Evolutionary conservation across 1,140 invertebrate species (phyloP).

Genomic region (Whitmania pigra): DNA sequence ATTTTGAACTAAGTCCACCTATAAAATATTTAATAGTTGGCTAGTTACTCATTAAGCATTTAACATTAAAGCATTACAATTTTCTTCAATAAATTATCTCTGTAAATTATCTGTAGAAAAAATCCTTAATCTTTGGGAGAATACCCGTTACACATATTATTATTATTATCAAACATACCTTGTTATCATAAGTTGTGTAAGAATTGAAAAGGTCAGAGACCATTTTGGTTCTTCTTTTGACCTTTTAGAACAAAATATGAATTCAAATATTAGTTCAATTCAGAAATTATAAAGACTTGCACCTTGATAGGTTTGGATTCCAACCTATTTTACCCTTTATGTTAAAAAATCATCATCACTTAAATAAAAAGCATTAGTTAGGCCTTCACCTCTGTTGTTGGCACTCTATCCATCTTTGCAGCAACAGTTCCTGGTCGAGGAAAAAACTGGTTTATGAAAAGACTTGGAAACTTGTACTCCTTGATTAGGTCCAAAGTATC

Average conservation of each 20-base stretch:
- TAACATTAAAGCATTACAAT: background rate
- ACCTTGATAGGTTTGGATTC: no score
- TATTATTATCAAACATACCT: slow-evolving; percentile 31
- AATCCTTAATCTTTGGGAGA: background rate
- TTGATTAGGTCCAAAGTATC: slow-evolving; percentile 70
- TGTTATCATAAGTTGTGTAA: slow-evolving; percentile 68
- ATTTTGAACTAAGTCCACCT: slow-evolving; percentile 61
- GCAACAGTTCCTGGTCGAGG: slow-evolving; percentile 88
- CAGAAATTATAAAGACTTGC: background rate
- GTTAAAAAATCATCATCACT: background rate
- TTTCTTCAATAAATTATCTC: no score
- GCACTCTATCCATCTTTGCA: slow-evolving; percentile 67
- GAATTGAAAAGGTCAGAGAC: slow-evolving; percentile 81
- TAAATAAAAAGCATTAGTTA: background rate
- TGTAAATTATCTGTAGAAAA: background rate
- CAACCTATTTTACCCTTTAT: background rate
- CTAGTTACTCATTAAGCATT: background rate
- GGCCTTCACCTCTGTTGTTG: slow-evolving; percentile 54
- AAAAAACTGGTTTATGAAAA: slow-evolving; percentile 97
- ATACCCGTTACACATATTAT: background rate
- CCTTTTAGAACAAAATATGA: slow-evolving; percentile 42
- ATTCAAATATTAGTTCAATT: background rate
- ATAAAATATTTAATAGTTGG: slow-evolving; percentile 26
- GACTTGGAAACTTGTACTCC: slow-evolving; percentile 77
- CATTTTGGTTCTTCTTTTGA: slow-evolving; percentile 74